Base-by-base conservation (phyloP, 1,140 invertebrate species). In the Littorina saxatilis region DNA sequence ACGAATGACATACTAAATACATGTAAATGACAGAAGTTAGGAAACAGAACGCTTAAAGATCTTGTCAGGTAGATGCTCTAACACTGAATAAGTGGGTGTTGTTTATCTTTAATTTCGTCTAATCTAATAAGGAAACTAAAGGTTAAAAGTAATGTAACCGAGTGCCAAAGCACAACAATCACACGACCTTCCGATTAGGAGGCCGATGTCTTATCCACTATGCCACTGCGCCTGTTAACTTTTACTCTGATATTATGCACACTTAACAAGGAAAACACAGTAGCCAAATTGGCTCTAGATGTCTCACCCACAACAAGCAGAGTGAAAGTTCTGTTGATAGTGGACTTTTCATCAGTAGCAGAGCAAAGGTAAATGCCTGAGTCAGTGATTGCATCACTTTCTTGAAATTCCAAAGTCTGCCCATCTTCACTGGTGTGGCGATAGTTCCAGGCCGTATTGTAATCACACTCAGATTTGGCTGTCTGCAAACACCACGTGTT, bases 61-160 rank as follows among this genome's bases (percentile, higher is more conserved):
- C 96, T 88, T 95, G 94, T n/a, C 92, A 95, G 85, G 96, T 95
- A 95, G 94, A 95, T 79, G 95, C 96, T 43, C n/a, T n/a, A n/a
- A n/a, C n/a, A n/a, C n/a, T n/a, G n/a, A n/a, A n/a, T n/a, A n/a
- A n/a, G n/a, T n/a, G n/a, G n/a, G n/a, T n/a, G n/a, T n/a, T n/a
- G n/a, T n/a, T n/a, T n/a, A n/a, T n/a, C 0, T 9, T 0, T 9
- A 27, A 27, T 27, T 5, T n/a, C n/a, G n/a, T n/a, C n/a, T n/a
- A n/a, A n/a, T n/a, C n/a, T n/a, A n/a, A n/a, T n/a, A n/a, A n/a
- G n/a, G n/a, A n/a, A n/a, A n/a, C n/a, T n/a, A n/a, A n/a, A n/a
- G n/a, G n/a, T n/a, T n/a, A n/a, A n/a, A n/a, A n/a, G n/a, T n/a
- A n/a, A n/a, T n/a, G n/a, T n/a, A n/a, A n/a, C n/a, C n/a, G n/a